Evolutionary conservation across 2,797 vertebrate species (phyloP), one percentile per base, ranked within the genome.

Genomic region (Enteromius thamalakanensis): DNA sequence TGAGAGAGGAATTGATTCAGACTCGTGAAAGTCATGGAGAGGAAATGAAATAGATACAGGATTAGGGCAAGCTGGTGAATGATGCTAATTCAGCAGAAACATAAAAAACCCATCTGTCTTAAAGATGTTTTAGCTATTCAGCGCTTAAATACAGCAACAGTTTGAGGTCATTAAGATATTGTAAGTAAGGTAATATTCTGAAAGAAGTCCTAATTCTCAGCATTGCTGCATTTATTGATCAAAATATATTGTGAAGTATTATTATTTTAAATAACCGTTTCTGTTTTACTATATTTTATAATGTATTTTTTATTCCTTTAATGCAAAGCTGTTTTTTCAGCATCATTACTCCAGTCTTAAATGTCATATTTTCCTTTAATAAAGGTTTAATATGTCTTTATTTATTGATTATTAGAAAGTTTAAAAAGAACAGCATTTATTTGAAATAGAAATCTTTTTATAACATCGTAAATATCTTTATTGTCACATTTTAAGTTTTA

Each of bases 21-120:
- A 72, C 42, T 45, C 11, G 53, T 69, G 64, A 83, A 86, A 67
- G 51, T 82, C 71, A 74, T 65, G 68, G 49, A 29, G 40, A 32
- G 70, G 65, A 78, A 60, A 23, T 37, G 2, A 55, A 32, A n/a
- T 55, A 19, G 40, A 81, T 32, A 19, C n/a, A 72, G 37, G 17
- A 80, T 34, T 14, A 64, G 58, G 76, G 58, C 58, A 32, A 64
- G 40, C 23, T 47, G 40, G 17, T 47, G 26, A 64, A 14, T 34
- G 7, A 37, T 51, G 40, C 42, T 34, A 47, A 67, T 79, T 79
- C 60, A 65, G 58, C 60, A 47, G 26, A 49, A 34, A 6, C 29
- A 11, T 0, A 37, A 42, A 55, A 55, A 5, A 0, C 2, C 7
- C 37, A 42, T 77, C 19, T 62, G 75, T 47, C 76, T 29, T 45